These are phyloP conservation scores for Tenebrio molitor DNA, from an alignment of 1,140 invertebrate species.

Conservation along the genomic window DNA sequence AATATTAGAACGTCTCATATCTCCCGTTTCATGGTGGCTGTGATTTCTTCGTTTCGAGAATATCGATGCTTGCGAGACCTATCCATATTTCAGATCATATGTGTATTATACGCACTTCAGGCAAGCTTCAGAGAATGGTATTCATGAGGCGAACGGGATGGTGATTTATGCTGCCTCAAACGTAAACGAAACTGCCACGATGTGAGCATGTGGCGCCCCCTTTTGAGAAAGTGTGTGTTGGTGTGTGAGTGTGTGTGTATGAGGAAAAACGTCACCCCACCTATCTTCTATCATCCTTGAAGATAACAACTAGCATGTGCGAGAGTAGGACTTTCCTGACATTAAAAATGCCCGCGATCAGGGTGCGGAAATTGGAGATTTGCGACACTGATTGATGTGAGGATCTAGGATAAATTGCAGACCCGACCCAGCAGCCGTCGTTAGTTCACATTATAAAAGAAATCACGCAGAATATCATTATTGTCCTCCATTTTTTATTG, in stretches of 20 bases:
- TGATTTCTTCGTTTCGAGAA: conserved; percentile 43
- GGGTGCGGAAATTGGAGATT: conserved; percentile 45
- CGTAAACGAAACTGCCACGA: conserved; percentile 8
- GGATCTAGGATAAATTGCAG: conserved; percentile 37
- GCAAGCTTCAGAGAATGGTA: conserved; percentile 48
- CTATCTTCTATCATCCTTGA: conserved; percentile 22
- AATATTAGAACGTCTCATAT: conserved; percentile 11
- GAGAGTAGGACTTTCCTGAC: conserved; percentile 8
- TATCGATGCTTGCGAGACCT: conserved; percentile 50
- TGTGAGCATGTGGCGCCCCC: neutral
- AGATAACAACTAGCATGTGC: conserved; percentile 43
- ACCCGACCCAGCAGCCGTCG: neutral
- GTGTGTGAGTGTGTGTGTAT: conserved; percentile 11
- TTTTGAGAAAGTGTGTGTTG: conserved; percentile 1
- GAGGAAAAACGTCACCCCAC: conserved; percentile 11
- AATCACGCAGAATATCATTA: no score
- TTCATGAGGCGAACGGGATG: conserved; percentile 52
- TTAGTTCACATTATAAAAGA: no score
- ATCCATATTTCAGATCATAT: conserved; percentile 58
- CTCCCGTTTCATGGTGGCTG: conserved; percentile 36
- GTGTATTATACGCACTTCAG: conserved; percentile 56
- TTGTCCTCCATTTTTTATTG: no score
- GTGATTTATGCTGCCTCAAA: conserved; percentile 42
- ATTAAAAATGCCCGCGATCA: conserved; percentile 25
- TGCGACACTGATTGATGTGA: conserved; percentile 37